Evolutionary conservation across 2,113 vertebrate species (phyloP).

Genomic region (Thamnaconus septentrionalis): DNA sequence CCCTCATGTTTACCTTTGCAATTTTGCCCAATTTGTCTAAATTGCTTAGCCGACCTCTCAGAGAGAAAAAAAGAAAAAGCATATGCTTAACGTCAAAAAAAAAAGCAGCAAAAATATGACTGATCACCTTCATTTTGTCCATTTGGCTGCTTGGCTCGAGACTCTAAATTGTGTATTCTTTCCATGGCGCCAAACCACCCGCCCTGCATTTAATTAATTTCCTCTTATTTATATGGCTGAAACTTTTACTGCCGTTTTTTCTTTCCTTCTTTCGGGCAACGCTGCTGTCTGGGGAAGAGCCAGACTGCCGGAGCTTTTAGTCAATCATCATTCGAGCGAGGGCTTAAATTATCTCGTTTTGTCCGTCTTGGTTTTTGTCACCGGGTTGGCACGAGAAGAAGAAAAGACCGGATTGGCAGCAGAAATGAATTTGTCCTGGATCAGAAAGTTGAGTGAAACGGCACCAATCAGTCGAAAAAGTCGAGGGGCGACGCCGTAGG

Average conservation of each 20-base stretch:
- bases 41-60: conserved; percentile 83
- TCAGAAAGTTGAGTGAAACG: conserved; percentile 72
- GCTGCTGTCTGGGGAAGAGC: conserved; percentile 72
- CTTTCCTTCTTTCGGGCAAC: conserved; percentile 59
- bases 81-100: conserved; percentile 84
- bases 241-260: conserved; percentile 64
- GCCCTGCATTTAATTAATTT: conserved; percentile 90
- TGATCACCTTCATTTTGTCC: conserved; percentile 87
- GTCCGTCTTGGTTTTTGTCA: conserved; percentile 55
- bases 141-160: conserved; percentile 79
- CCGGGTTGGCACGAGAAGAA: conserved; percentile 9
- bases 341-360: conserved; percentile 57
- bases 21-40: conserved; percentile 89
- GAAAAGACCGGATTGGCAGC: conserved; percentile 22
- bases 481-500: conserved; percentile 63
- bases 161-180: conserved; percentile 86
- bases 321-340: conserved; percentile 62
- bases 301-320: conserved; percentile 63
- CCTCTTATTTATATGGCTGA: conserved; percentile 83
- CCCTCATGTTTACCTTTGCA: conserved; percentile 82
- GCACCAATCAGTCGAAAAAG: conserved; percentile 67
- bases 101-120: conserved; percentile 85
- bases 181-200: conserved; percentile 84
- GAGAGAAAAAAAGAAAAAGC: conserved; percentile 76
- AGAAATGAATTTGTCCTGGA: conserved; percentile 69